A percentile compares a stretch with the other conserved stretches of the same genome.
Evolutionary conservation across 2,888 invertebrate species (phyloP).

Genomic region (Hemicrepidius hirtus): DNA sequence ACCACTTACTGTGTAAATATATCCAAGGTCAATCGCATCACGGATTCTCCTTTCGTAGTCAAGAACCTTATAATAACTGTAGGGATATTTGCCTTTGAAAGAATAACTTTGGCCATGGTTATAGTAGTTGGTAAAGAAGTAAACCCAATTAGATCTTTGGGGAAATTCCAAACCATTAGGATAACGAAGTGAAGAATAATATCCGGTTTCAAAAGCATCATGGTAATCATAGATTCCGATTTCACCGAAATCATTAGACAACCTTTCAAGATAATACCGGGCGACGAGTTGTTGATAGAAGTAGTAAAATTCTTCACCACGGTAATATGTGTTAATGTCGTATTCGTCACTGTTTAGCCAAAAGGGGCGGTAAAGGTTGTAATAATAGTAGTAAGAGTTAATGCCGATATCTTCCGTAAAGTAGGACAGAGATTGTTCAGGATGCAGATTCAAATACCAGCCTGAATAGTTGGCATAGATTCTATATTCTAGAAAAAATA

Average conservation of each 20-base stretch:
- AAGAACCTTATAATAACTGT: conserved; percentile 71
- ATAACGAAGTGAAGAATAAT: conserved; percentile 78
- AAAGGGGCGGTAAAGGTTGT: conserved; percentile 77
- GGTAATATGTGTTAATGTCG: conserved; percentile 74
- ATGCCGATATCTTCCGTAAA: conserved; percentile 84
- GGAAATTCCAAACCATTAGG: conserved; percentile 81
- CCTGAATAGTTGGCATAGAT: conserved; percentile 79
- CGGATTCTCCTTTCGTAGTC: conserved; percentile 75
- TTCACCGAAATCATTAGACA: conserved; percentile 81
- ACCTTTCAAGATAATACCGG: conserved; percentile 84
- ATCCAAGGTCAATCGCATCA: conserved; percentile 76
- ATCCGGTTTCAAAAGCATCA: conserved; percentile 75
- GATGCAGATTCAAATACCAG: conserved; percentile 74
- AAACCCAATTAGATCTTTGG: conserved; percentile 76
- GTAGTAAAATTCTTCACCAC: conserved; percentile 80
- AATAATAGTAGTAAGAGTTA: conserved; percentile 79
- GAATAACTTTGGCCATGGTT: conserved; percentile 64
- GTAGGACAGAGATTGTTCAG: conserved; percentile 78
- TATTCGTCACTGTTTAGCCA: conserved; percentile 78
- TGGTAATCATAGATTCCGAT: conserved; percentile 76
- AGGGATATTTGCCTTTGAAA: conserved; percentile 72
- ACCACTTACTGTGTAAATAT: conserved; percentile 66
- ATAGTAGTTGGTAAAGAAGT: conserved; percentile 71
- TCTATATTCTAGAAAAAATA: conserved; percentile 76
- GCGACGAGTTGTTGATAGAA: conserved; percentile 81